Conservation (phyloP, 2,113 vertebrate genomes). For the Ictidomys tridecemlineatus region DNA sequence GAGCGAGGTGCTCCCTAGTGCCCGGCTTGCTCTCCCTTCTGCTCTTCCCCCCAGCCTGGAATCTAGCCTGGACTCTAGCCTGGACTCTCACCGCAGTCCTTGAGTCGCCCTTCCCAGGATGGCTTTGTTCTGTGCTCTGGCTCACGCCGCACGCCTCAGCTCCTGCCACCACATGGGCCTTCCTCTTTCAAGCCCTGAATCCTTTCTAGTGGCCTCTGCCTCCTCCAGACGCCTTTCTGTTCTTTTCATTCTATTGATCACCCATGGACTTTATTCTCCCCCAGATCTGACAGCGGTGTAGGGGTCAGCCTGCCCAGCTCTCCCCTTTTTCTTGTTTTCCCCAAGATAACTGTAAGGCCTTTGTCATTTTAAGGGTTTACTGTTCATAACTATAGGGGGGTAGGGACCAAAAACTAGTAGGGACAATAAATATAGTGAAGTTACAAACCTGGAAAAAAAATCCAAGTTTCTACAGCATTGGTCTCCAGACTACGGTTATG, state of each 20-base stretch:
- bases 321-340: not conserved
- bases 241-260: not conserved
- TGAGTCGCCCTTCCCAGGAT: not conserved
- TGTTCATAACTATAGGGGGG: constrained; percentile 39
- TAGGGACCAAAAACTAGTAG: not conserved
- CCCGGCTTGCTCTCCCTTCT: not conserved
- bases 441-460: constrained; percentile 55
- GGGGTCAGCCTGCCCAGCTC: not conserved
- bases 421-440: constrained; percentile 60
- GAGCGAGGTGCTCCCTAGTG: accelerated
- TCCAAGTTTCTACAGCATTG: constrained; percentile 37
- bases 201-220: not conserved
- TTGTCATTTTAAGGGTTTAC: constrained; percentile 61
- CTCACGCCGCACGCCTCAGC: not conserved
- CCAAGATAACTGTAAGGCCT: constrained; percentile 23
- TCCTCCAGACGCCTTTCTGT: not conserved
- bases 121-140: not conserved
- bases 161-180: not conserved
- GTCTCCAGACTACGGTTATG: constrained; percentile 19
- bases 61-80: not conserved
- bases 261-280: not conserved
- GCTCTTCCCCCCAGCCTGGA: no score
- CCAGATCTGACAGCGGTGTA: not conserved
- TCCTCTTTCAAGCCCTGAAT: not conserved
- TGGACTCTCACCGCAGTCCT: not conserved